phyloP scores from a whole-genome alignment of 2,113 vertebrate genomes.

The Brachypteracias leptosomus region DNA sequence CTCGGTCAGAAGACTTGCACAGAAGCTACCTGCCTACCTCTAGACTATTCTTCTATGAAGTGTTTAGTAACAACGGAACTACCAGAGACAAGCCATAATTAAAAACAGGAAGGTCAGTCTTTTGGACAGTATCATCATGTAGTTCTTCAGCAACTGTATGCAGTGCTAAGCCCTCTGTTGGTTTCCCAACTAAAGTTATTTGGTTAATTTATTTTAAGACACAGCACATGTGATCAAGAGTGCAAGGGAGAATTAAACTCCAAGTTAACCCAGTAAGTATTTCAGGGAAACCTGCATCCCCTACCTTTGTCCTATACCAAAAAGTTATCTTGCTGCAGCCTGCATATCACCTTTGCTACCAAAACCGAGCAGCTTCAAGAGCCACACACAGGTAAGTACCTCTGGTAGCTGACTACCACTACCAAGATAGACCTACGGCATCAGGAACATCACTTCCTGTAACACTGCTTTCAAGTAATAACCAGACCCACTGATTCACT shows the following conservation, averaged over 20 bases:
- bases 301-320: not conserved
- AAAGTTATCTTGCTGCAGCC: not conserved
- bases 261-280: not conserved
- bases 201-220: not conserved
- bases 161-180: not conserved
- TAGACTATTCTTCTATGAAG: not conserved
- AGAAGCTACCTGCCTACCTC: not conserved
- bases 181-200: not conserved
- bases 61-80: not conserved
- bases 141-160: not conserved
- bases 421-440: conserved; percentile 21
- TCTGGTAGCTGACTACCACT: not conserved
- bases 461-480: conserved; percentile 56
- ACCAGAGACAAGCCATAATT: not conserved
- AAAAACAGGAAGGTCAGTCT: not conserved
- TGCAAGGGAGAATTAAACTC: not conserved
- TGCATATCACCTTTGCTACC: not conserved
- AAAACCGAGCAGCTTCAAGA: not conserved
- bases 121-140: not conserved
- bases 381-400: conserved; percentile 26
- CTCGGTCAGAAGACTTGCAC: not conserved
- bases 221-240: not conserved
- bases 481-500: conserved; percentile 66
- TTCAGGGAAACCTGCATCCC: not conserved
- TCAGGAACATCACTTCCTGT: conserved; percentile 54